Conservation (phyloP, 2,797 vertebrate species). For the Microctenopoma lineatum region DNA sequence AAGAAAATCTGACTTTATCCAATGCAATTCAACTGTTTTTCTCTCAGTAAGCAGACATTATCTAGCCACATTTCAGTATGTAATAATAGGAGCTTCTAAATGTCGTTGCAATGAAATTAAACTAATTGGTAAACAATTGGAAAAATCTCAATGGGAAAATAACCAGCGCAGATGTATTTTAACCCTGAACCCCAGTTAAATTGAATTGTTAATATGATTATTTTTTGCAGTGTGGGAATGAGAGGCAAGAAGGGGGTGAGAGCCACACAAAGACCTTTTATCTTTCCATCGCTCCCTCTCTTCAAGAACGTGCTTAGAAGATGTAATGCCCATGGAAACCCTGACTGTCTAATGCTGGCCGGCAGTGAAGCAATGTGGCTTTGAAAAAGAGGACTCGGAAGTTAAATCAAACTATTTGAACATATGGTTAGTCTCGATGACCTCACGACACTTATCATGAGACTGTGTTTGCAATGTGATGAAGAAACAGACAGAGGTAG, state of each 20-base stretch:
- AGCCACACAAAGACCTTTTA: conserved; percentile 62
- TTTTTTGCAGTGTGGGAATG: conserved; percentile 39
- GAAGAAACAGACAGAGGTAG: conserved; percentile 2
- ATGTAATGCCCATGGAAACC: conserved; percentile 53
- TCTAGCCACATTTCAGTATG: conserved; percentile 31
- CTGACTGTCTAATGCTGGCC: conserved; percentile 38
- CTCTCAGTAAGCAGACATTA: conserved; percentile 33
- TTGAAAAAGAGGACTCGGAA: conserved; percentile 16
- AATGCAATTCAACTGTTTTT: conserved; percentile 21
- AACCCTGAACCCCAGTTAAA: conserved; percentile 19
- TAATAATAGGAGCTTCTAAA: conserved; percentile 22
- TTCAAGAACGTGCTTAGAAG: conserved; percentile 59
- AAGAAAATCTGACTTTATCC: conserved; percentile 41
- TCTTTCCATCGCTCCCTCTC: conserved; percentile 47
- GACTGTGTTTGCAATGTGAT: conserved; percentile 14
- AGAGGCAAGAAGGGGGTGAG: conserved; percentile 41
- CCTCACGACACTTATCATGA: conserved; percentile 9
- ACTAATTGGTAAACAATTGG: conserved; percentile 46
- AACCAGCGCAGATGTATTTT: conserved; percentile 5
- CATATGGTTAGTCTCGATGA: neutral
- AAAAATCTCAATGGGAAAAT: conserved; percentile 38
- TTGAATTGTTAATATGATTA: conserved; percentile 49
- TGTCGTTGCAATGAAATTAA: conserved; percentile 28
- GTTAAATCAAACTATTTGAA: conserved; percentile 30
- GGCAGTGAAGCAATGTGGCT: conserved; percentile 31